phyloP scores from a whole-genome alignment of 2,113 vertebrate genomes.

The Aptenodytes forsteri region DNA sequence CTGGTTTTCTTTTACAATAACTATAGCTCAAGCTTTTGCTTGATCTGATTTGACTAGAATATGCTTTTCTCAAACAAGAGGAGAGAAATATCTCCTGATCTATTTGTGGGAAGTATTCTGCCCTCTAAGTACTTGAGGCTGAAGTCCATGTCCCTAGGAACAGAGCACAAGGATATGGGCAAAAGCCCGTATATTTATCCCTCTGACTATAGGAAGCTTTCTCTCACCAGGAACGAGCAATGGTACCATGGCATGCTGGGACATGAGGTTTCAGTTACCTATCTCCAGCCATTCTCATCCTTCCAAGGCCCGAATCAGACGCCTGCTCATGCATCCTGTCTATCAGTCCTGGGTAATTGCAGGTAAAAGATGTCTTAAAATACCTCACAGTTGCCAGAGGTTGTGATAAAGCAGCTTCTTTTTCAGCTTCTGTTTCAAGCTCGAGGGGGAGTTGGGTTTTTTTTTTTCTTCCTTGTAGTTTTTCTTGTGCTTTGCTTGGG shows the following conservation, averaged over 20 bases:
- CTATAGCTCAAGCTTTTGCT: background rate
- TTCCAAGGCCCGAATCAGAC: constrained; percentile 89
- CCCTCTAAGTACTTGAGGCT: background rate
- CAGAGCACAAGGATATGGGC: background rate
- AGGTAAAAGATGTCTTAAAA: constrained; percentile 74
- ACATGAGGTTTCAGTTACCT: constrained; percentile 97
- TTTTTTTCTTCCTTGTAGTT: background rate
- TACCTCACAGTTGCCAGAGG: background rate
- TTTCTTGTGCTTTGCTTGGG: background rate
- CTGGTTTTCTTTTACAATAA: background rate
- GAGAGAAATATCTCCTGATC: background rate
- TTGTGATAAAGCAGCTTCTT: background rate
- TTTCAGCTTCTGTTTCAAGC: background rate
- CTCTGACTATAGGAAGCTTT: background rate
- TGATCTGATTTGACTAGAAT: background rate
- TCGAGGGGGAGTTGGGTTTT: background rate
- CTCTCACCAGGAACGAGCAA: constrained; percentile 89
- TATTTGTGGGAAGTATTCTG: background rate
- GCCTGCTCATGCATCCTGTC: constrained; percentile 95
- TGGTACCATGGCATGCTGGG: constrained; percentile 98
- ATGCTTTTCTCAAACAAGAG: background rate
- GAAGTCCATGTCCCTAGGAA: background rate
- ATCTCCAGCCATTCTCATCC: constrained; percentile 97
- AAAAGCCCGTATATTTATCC: background rate
- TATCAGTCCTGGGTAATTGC: constrained; percentile 96